Conservation (phyloP, 2,888 invertebrate species). For the Escarpia spicata region DNA sequence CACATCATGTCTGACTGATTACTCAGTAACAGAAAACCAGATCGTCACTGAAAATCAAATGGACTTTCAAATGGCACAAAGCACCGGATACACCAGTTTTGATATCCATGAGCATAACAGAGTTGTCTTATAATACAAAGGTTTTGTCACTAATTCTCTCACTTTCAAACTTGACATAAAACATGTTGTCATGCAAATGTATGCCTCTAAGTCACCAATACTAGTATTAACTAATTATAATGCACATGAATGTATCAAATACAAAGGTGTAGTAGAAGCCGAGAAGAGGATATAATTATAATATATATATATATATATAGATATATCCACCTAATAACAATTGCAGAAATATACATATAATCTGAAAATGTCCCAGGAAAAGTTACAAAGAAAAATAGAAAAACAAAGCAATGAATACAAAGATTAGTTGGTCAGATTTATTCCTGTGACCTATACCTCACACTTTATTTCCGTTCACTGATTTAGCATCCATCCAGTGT, state of each 20-base stretch:
- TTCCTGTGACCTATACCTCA: neutral
- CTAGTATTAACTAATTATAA: neutral
- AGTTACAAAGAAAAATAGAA: neutral
- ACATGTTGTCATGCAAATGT: neutral
- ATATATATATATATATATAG: neutral
- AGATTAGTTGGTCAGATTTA: neutral
- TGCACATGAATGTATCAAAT: too few relatives aligned
- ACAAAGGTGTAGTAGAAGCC: too few relatives aligned
- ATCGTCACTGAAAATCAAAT: too few relatives aligned
- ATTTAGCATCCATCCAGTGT: neutral
- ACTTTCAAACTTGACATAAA: neutral
- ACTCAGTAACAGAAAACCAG: too few relatives aligned
- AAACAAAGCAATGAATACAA: neutral
- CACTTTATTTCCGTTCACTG: neutral
- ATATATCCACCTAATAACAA: neutral
- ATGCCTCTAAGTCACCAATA: neutral
- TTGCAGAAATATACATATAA: neutral
- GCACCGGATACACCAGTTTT: too few relatives aligned
- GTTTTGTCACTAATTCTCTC: too few relatives aligned
- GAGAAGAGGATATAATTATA: too few relatives aligned
- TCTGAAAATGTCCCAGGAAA: neutral
- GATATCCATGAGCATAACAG: too few relatives aligned
- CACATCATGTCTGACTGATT: neutral
- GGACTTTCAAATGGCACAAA: too few relatives aligned
- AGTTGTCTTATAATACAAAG: too few relatives aligned